A percentile compares a stretch with the other conserved stretches of the same genome.
Evolutionary conservation across 2,888 invertebrate species (phyloP).

Genomic region (Smittia sp.): DNA sequence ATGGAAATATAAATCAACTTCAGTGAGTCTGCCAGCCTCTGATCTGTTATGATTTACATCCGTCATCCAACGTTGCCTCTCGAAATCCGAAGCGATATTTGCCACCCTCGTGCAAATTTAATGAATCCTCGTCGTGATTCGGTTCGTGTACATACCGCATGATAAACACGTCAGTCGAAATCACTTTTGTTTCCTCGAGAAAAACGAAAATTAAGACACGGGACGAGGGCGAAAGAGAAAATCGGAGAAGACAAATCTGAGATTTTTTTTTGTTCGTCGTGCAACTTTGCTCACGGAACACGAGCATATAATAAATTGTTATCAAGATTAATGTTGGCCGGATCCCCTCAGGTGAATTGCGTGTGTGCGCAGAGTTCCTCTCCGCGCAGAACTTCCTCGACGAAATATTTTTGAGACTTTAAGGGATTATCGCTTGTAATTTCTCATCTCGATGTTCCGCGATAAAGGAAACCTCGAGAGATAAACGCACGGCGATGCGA

Average conservation of each 20-base stretch:
- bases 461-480: too few relatives aligned
- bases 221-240: not conserved
- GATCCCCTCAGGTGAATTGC: slow-evolving; percentile 28
- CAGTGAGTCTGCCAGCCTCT: not conserved
- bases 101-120: not conserved
- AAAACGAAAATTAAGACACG: slow-evolving; percentile 8
- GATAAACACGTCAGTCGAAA: slow-evolving; percentile 22
- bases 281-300: not conserved
- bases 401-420: not conserved
- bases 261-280: not conserved
- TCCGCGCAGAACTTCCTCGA: not conserved
- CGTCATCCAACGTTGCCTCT: not conserved
- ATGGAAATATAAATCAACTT: not conserved
- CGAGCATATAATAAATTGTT: slow-evolving; percentile 39
- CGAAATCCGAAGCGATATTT: not conserved
- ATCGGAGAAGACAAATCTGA: not conserved
- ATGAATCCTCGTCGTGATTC: not conserved
- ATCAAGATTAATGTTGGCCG: slow-evolving; percentile 35
- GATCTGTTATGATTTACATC: not conserved
- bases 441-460: slow-evolving; percentile 8
- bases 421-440: slow-evolving; percentile 35
- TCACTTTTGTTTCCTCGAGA: slow-evolving; percentile 9
- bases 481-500: too few relatives aligned
- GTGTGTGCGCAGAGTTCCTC: not conserved
- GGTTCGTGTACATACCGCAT: not conserved